Conservation (phyloP, 2,888 invertebrate genomes). For the Stictocephala bisonia region DNA sequence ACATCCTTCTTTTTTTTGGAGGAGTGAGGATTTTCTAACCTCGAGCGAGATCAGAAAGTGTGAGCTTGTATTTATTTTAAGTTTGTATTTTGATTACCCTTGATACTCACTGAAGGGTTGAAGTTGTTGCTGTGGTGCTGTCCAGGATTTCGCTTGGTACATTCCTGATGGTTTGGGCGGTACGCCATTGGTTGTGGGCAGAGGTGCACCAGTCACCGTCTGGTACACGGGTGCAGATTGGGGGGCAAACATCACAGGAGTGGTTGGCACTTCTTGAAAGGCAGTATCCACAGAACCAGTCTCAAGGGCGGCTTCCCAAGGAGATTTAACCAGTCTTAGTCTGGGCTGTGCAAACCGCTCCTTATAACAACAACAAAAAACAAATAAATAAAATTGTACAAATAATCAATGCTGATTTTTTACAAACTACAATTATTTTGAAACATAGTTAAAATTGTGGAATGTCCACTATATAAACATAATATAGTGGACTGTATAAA, state of each 20-base stretch:
- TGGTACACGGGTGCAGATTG: conserved; percentile 35
- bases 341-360: conserved; percentile 71
- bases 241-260: conserved; percentile 35
- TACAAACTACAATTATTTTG: too few relatives aligned
- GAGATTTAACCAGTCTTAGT: conserved; percentile 73
- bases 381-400: too few relatives aligned
- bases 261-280: conserved; percentile 67
- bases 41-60: too few relatives aligned
- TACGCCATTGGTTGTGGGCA: conserved; percentile 31
- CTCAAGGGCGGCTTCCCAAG: conserved; percentile 79
- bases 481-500: too few relatives aligned
- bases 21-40: too few relatives aligned
- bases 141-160: conserved; percentile 68
- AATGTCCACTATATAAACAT: too few relatives aligned
- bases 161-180: conserved; percentile 61
- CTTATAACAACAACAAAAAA: too few relatives aligned
- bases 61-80: too few relatives aligned
- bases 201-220: conserved; percentile 40
- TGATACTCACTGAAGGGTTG: conserved; percentile 45
- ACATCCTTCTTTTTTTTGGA: too few relatives aligned
- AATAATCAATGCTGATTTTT: too few relatives aligned
- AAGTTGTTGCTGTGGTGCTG: conserved; percentile 56
- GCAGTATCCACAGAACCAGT: conserved; percentile 77
- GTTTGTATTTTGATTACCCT: background rate
- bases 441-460: too few relatives aligned